Evolutionary conservation across 2,888 invertebrate species (phyloP).

Genomic region (Metalampra italica): DNA sequence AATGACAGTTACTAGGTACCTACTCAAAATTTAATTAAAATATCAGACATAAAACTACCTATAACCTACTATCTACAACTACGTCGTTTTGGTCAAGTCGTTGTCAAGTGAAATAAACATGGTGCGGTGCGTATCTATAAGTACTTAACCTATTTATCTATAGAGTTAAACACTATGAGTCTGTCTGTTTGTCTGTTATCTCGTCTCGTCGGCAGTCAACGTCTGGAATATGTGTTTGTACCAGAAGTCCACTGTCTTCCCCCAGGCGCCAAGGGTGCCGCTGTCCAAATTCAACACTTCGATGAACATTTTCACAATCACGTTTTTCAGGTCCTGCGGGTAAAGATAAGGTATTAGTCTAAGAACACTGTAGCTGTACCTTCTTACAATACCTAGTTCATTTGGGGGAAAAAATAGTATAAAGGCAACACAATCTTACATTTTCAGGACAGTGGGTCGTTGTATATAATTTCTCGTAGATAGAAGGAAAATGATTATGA

Average conservation of each 20-base stretch:
- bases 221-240: conserved; percentile 64
- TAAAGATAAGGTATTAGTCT: conserved; percentile 2
- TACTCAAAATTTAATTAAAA: too few species aligned
- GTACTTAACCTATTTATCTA: neutral
- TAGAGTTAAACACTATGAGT: neutral
- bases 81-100: conserved; percentile 1
- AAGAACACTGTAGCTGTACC: too few species aligned
- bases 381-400: too few species aligned
- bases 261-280: conserved; percentile 60
- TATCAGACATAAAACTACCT: neutral
- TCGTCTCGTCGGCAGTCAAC: conserved; percentile 24
- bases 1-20: too few species aligned
- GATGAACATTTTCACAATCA: conserved; percentile 66
- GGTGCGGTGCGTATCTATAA: neutral
- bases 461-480: too few species aligned
- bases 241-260: conserved; percentile 66
- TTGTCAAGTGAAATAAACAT: neutral
- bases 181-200: conserved; percentile 7
- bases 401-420: too few species aligned
- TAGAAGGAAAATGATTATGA: too few species aligned
- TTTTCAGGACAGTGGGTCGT: too few species aligned
- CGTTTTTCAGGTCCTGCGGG: conserved; percentile 61
- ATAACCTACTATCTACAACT: neutral
- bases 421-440: too few species aligned
- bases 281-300: conserved; percentile 59